A percentile compares a stretch with the other conserved stretches of the same genome.
phyloP scores from a whole-genome alignment of 2,888 invertebrate species.

The Caenorhabditis sp. region DNA sequence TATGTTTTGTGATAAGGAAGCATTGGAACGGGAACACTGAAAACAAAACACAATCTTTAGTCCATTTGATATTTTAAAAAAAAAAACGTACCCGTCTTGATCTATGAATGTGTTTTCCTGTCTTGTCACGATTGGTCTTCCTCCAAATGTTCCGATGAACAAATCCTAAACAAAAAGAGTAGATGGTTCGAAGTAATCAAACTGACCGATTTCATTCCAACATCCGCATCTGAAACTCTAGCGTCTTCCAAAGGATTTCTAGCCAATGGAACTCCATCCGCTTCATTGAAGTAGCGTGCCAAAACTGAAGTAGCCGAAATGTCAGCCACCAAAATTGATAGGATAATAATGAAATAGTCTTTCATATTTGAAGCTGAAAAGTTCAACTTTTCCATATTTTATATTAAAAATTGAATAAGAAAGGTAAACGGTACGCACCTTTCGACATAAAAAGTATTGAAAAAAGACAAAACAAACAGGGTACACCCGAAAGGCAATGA shows the following conservation, averaged over 20 bases:
- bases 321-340: neutral
- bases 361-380: constrained; percentile 30
- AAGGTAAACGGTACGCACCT: constrained; percentile 19
- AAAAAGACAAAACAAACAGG: constrained; percentile 46
- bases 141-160: constrained; percentile 58
- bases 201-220: constrained; percentile 66
- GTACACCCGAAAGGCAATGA: constrained; percentile 34
- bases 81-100: constrained; percentile 59
- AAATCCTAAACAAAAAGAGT: constrained; percentile 22
- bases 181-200: neutral
- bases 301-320: constrained; percentile 34
- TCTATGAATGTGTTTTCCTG: constrained; percentile 62
- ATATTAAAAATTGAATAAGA: neutral
- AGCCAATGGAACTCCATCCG: constrained; percentile 43
- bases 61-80: neutral
- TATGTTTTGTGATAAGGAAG: constrained; percentile 56
- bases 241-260: constrained; percentile 49
- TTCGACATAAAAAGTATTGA: constrained; percentile 20
- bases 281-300: constrained; percentile 54
- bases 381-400: constrained; percentile 1
- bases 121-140: constrained; percentile 56
- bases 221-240: constrained; percentile 62
- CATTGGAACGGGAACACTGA: constrained; percentile 61
- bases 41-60: constrained; percentile 7
- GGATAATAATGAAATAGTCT: neutral